A percentile compares a stretch with the other conserved stretches of the same genome.
Conservation (phyloP, 2,888 invertebrate species). For the Hirtodrosophila histrioides region DNA sequence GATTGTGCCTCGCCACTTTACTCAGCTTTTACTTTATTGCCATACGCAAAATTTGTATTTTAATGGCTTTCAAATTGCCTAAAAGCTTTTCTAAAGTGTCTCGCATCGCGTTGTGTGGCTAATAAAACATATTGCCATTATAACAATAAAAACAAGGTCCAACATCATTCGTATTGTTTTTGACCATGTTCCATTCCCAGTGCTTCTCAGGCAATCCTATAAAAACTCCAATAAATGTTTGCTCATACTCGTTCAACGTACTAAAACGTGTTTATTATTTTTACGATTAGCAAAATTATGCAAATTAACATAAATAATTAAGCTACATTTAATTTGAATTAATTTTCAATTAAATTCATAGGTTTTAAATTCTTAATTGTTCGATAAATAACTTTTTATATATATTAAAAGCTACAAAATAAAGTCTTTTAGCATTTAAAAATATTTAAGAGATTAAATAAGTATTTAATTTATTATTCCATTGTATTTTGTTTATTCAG, state of each 20-base stretch:
- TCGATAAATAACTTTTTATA: background rate
- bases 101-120: slow-evolving; percentile 35
- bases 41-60: slow-evolving; percentile 43
- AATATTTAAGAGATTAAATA: too few species aligned
- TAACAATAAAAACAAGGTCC: slow-evolving; percentile 22
- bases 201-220: slow-evolving; percentile 27
- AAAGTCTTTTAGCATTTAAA: background rate
- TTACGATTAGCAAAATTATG: background rate
- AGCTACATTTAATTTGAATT: slow-evolving; percentile 1
- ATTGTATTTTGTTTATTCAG: too few species aligned
- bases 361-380: background rate
- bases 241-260: background rate
- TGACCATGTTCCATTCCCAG: background rate
- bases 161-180: slow-evolving; percentile 2
- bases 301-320: background rate
- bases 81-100: slow-evolving; percentile 49
- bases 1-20: slow-evolving; percentile 24
- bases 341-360: slow-evolving; percentile 2
- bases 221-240: slow-evolving; percentile 15
- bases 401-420: background rate
- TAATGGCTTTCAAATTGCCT: slow-evolving; percentile 48
- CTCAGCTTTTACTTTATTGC: slow-evolving; percentile 14
- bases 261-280: slow-evolving; percentile 19
- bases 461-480: too few species aligned
- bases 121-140: slow-evolving; percentile 41